A percentile compares a stretch with the other conserved stretches of the same genome.
phyloP scores from a whole-genome alignment of 2,113 vertebrate genomes.

The Paracanthobrama guichenoti region DNA sequence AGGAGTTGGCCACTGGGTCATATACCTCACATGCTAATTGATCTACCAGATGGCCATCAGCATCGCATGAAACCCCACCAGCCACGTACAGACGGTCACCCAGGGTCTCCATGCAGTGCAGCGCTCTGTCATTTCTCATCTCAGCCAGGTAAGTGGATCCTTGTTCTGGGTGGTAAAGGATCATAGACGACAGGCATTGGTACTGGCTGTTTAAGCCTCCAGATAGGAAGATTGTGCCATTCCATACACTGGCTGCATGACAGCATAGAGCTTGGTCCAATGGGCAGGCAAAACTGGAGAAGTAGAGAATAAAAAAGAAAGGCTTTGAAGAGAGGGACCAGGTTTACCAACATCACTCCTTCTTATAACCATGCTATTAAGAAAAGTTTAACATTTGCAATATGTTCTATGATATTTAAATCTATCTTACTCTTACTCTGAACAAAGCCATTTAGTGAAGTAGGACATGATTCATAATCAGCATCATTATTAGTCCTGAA shows the following conservation, averaged over 20 bases:
- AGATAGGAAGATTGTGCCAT: conserved; percentile 69
- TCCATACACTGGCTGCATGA: conserved; percentile 65
- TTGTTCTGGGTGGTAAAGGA: conserved; percentile 60
- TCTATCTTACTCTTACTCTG: not conserved
- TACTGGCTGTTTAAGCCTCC: conserved; percentile 66
- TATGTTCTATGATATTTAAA: not conserved
- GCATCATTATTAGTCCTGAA: not conserved
- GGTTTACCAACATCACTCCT: not conserved
- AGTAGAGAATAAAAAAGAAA: not conserved
- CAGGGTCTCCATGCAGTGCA: conserved; percentile 65
- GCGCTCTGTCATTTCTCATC: conserved; percentile 58
- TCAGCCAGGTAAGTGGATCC: conserved; percentile 56
- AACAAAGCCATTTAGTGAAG: not conserved
- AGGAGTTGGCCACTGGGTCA: conserved; percentile 59
- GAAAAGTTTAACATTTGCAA: not conserved
- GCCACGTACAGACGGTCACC: conserved; percentile 58
- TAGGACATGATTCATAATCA: not conserved
- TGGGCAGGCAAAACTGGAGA: conserved; percentile 62
- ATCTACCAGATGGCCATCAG: conserved; percentile 44
- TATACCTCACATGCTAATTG: conserved; percentile 72
- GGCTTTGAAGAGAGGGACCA: not conserved
- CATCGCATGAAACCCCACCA: conserved; percentile 58
- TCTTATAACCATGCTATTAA: not conserved
- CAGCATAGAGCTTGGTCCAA: conserved; percentile 65
- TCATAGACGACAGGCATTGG: conserved; percentile 62